Percentiles rank a stretch among this genome's conserved stretches.
Evolutionary conservation across 2,113 vertebrate species (phyloP).

Genomic region (Dendropsophus ebraccatus): DNA sequence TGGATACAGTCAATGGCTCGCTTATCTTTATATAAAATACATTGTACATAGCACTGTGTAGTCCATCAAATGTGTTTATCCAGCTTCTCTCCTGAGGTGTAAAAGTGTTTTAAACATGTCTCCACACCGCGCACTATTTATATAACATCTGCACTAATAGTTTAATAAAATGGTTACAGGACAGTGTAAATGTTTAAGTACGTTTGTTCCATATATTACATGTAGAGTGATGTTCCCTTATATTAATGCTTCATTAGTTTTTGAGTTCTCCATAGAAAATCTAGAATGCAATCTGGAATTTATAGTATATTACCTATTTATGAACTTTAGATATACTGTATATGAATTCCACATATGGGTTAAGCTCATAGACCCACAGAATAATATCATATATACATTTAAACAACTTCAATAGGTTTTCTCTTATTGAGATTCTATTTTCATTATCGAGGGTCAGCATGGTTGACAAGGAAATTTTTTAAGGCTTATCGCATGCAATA

Average conservation of each 20-base stretch:
- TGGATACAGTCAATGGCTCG: too few species aligned
- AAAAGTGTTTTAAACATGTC: too few species aligned
- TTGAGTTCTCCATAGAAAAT: not conserved
- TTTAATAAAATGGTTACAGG: not conserved
- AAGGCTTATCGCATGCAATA: not conserved
- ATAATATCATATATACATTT: conserved; percentile 26
- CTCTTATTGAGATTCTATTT: conserved; percentile 12
- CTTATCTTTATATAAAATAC: too few species aligned
- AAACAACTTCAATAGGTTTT: not conserved
- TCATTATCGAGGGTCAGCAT: not conserved
- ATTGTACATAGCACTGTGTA: too few species aligned
- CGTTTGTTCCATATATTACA: not conserved
- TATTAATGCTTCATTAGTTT: not conserved
- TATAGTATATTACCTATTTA: conserved; percentile 10
- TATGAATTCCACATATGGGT: not conserved
- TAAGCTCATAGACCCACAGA: conserved; percentile 6
- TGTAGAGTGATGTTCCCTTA: not conserved
- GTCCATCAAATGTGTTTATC: not conserved
- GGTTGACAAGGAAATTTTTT: not conserved
- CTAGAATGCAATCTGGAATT: not conserved
- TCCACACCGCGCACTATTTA: not conserved
- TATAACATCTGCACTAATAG: not conserved
- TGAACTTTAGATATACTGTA: not conserved
- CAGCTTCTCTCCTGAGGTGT: not conserved
- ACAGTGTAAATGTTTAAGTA: conserved; percentile 2